Conservation (phyloP, 2,797 vertebrate genomes). For the Aviceda leuphotes region DNA sequence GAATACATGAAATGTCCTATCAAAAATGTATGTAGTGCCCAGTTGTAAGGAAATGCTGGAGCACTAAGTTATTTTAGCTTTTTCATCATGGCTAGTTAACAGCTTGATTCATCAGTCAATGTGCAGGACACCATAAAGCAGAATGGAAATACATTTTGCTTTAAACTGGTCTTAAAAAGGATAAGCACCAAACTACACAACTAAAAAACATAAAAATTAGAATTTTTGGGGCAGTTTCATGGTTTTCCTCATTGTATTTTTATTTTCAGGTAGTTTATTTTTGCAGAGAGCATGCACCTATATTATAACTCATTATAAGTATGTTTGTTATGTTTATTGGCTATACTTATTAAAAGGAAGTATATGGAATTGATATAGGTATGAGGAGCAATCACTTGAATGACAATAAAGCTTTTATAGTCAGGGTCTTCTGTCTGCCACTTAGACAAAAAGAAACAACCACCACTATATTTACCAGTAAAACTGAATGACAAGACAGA, state of each 20-base stretch:
- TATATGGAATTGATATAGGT: neutral
- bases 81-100: neutral
- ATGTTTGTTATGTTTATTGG: neutral
- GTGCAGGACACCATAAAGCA: neutral
- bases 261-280: neutral
- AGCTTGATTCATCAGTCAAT: neutral
- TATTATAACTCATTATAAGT: neutral
- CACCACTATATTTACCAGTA: neutral
- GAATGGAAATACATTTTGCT: neutral
- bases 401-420: neutral
- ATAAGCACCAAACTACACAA: neutral
- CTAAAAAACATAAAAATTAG: neutral
- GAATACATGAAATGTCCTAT: neutral
- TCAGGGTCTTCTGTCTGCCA: neutral
- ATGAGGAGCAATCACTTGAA: neutral
- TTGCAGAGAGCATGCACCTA: neutral
- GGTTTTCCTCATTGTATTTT: neutral
- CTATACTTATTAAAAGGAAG: neutral
- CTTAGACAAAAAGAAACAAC: neutral
- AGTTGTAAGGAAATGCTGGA: neutral
- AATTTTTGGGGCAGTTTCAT: neutral
- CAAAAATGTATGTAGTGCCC: neutral
- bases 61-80: neutral
- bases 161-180: neutral
- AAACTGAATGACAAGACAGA: neutral